Conservation (phyloP, 2,797 vertebrate species). For the Apogon talboti region DNA sequence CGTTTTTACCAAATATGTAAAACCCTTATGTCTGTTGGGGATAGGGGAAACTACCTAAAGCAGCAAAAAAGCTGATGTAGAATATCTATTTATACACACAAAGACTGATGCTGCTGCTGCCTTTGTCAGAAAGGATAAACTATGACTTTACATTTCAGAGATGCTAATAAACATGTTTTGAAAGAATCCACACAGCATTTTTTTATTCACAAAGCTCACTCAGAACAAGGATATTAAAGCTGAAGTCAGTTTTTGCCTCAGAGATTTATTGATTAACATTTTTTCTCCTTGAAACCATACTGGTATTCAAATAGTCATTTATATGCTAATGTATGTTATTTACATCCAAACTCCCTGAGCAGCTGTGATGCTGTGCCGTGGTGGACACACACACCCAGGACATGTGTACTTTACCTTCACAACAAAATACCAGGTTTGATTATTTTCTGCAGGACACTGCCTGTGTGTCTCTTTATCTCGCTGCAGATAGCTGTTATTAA, state of each 20-base stretch:
- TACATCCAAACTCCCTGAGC: neutral
- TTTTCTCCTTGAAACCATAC: neutral
- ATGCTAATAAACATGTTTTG: neutral
- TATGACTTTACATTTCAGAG: neutral
- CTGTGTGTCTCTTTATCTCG: slow-evolving; percentile 70
- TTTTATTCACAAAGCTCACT: neutral
- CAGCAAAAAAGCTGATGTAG: too few species aligned
- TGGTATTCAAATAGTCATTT: slow-evolving; percentile 33
- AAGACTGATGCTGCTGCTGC: neutral
- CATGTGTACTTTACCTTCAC: slow-evolving; percentile 39
- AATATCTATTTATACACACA: too few species aligned
- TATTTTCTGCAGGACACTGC: slow-evolving; percentile 75
- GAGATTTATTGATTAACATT: neutral
- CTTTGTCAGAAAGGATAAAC: neutral
- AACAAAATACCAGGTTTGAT: slow-evolving; percentile 80
- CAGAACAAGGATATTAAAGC: neutral
- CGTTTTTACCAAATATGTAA: too few species aligned
- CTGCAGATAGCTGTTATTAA: slow-evolving; percentile 90
- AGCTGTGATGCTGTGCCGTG: neutral
- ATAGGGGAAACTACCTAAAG: too few species aligned
- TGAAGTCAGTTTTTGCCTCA: too few species aligned
- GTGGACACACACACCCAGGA: neutral
- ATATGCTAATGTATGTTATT: slow-evolving; percentile 39
- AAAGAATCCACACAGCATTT: neutral
- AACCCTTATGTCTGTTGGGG: too few species aligned